These are phyloP conservation scores for Zaprionus vittiger DNA, from an alignment of 1,140 invertebrate genomes.

Conservation along the genomic window DNA sequence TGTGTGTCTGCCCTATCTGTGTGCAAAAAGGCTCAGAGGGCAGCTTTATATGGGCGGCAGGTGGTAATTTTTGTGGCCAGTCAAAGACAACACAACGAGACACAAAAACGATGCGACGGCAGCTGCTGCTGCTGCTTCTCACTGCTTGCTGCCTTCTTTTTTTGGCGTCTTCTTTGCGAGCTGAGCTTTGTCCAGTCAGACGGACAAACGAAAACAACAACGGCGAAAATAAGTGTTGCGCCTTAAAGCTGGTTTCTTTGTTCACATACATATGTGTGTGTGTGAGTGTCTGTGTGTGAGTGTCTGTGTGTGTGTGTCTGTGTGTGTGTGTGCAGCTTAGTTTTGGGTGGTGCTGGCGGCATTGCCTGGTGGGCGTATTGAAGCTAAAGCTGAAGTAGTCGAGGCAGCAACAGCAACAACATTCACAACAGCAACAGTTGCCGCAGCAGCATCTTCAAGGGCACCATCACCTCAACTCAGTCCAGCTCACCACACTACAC, in stretches of 20 bases:
- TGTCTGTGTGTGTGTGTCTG: conserved; percentile 4
- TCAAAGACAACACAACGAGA: conserved; percentile 33
- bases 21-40: conserved; percentile 57
- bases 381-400: conserved; percentile 11
- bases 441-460: conserved; percentile 62
- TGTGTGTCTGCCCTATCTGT: conserved; percentile 15
- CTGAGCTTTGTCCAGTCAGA: conserved; percentile 32
- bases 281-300: too few relatives aligned
- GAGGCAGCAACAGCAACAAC: conserved; percentile 19
- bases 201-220: conserved; percentile 25
- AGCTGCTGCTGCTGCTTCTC: conserved; percentile 55
- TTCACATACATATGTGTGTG: conserved; percentile 1
- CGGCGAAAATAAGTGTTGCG: conserved; percentile 55
- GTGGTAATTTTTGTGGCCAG: conserved; percentile 78
- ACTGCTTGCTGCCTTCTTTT: conserved; percentile 34
- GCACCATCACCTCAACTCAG: conserved; percentile 31
- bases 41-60: conserved; percentile 80
- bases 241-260: conserved; percentile 66
- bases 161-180: conserved; percentile 68
- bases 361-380: conserved; percentile 62
- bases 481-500: not conserved
- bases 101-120: conserved; percentile 45
- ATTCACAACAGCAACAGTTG: conserved; percentile 26
- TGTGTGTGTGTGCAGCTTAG: conserved; percentile 41
- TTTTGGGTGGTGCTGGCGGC: conserved; percentile 56